Percentiles rank a stretch among this genome's conserved stretches.
phyloP scores from a whole-genome alignment of 2,113 vertebrate genomes.

The Athene cunicularia region DNA sequence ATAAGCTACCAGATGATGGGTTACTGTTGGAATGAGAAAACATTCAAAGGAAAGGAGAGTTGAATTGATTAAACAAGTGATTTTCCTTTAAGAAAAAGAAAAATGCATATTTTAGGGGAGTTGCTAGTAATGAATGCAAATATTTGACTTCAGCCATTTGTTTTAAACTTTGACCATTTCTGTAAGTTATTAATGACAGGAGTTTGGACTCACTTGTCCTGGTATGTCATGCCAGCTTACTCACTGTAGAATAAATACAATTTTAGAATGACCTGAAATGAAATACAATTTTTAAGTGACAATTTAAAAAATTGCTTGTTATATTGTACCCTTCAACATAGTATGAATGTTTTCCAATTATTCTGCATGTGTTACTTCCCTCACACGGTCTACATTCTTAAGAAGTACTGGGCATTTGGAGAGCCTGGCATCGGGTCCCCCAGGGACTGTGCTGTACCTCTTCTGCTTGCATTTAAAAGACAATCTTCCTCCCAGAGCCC shows the following conservation, averaged over 20 bases:
- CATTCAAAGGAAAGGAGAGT: background rate
- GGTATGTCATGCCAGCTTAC: background rate
- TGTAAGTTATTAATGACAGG: background rate
- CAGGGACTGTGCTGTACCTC: background rate
- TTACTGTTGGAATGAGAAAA: background rate
- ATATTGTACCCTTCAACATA: background rate
- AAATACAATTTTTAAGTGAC: background rate
- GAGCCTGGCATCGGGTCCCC: background rate
- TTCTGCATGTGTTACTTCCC: background rate
- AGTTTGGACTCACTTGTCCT: background rate
- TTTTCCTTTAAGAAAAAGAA: conserved; percentile 31
- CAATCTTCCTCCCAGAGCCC: background rate
- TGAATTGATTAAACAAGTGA: background rate
- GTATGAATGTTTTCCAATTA: background rate
- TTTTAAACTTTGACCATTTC: background rate
- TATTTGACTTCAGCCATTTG: background rate
- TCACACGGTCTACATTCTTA: background rate
- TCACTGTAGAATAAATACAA: background rate
- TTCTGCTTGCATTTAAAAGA: background rate
- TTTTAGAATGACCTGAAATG: background rate
- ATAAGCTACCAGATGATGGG: background rate
- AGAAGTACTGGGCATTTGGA: background rate
- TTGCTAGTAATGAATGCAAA: background rate
- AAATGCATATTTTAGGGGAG: background rate
- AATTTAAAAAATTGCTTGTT: background rate